phyloP scores from a whole-genome alignment of 2,797 vertebrate species.

The Semotilus atromaculatus region DNA sequence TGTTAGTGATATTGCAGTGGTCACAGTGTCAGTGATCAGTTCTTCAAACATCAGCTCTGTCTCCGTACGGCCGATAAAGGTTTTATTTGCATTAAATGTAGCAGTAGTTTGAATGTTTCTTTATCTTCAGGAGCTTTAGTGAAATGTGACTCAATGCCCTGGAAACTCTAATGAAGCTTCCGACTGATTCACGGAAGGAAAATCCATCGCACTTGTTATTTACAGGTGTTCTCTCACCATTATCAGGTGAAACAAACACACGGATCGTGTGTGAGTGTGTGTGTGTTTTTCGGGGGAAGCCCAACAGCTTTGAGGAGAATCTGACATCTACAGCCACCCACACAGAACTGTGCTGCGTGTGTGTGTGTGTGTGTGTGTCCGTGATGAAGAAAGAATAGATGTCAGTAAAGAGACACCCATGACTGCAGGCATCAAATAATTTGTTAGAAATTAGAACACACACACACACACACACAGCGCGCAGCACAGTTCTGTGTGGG shows the following conservation, averaged over 20 bases:
- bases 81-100: background rate
- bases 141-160: background rate
- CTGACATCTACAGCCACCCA: conserved; percentile 26
- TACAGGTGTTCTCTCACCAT: background rate
- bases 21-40: background rate
- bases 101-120: background rate
- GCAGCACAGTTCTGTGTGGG: conserved; percentile 6
- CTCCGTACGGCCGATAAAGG: background rate
- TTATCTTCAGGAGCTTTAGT: background rate
- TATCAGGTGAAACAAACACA: background rate
- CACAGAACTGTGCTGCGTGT: background rate
- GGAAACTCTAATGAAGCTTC: background rate
- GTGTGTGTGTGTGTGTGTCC: background rate
- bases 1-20: background rate
- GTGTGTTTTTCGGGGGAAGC: conserved; percentile 19
- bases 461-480: background rate
- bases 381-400: background rate
- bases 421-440: background rate
- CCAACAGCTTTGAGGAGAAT: conserved; percentile 21
- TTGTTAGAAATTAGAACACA: background rate
- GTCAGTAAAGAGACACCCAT: background rate
- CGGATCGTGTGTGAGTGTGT: background rate
- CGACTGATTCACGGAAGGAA: background rate
- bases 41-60: background rate
- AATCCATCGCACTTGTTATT: no score